These are phyloP conservation scores for Agelaius phoeniceus DNA, from an alignment of 2,113 vertebrate species.

Conservation along the genomic window DNA sequence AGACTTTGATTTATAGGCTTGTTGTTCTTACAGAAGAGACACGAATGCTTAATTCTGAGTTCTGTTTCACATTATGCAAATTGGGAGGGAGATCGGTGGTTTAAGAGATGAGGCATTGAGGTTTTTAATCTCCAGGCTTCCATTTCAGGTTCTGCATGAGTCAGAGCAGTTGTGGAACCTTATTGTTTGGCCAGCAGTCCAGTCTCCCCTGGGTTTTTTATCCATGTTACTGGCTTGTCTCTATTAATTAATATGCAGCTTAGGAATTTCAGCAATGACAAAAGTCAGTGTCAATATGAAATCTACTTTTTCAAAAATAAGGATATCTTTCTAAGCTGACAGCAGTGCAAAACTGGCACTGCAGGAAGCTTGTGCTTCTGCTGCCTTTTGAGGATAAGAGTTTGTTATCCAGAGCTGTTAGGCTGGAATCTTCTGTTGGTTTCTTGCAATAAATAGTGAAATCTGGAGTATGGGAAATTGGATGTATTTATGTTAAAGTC, in stretches of 20 bases:
- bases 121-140: background rate
- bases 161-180: background rate
- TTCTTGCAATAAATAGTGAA: background rate
- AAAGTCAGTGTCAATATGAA: background rate
- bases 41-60: slow-evolving; percentile 27
- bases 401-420: background rate
- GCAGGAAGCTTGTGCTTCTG: background rate
- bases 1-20: slow-evolving; percentile 21
- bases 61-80: slow-evolving; percentile 22
- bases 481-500: background rate
- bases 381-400: background rate
- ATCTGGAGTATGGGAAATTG: background rate
- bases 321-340: background rate
- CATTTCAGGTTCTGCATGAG: background rate
- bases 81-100: background rate
- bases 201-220: background rate
- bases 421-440: background rate
- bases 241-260: background rate
- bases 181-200: background rate
- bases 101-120: background rate
- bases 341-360: background rate
- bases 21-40: slow-evolving; percentile 9
- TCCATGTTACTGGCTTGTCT: background rate
- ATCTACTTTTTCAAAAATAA: background rate
- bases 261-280: background rate